These are phyloP conservation scores for Cyrtodaria siliqua DNA, from an alignment of 2,888 invertebrate genomes.

Conservation along the genomic window DNA sequence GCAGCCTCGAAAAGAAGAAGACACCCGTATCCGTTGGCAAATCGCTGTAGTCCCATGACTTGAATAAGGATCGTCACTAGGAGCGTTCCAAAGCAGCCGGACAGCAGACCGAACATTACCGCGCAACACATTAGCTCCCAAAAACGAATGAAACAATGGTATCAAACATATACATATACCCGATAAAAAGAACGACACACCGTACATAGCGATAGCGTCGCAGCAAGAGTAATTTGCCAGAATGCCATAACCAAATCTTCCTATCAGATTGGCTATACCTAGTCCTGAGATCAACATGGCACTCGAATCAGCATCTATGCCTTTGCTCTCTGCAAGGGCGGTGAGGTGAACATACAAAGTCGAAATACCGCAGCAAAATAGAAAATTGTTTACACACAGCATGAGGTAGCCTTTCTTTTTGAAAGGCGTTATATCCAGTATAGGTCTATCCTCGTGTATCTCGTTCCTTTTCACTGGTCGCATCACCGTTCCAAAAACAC, in stretches of 20 bases:
- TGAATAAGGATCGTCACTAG: slow-evolving; percentile 58
- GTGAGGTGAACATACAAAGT: slow-evolving; percentile 66
- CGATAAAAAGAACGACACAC: slow-evolving; percentile 34
- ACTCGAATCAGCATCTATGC: slow-evolving; percentile 40
- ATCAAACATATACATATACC: slow-evolving; percentile 43
- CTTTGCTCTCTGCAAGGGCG: slow-evolving; percentile 51
- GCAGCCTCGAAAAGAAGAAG: slow-evolving; percentile 63
- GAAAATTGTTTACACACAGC: slow-evolving; percentile 59
- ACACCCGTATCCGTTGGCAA: slow-evolving; percentile 69
- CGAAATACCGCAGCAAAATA: slow-evolving; percentile 65
- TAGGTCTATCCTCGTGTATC: slow-evolving; percentile 1
- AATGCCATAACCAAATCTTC: slow-evolving; percentile 59
- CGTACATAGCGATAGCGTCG: slow-evolving; percentile 45
- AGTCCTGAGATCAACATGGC: slow-evolving; percentile 54
- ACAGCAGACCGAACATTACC: slow-evolving; percentile 59
- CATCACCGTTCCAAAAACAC: slow-evolving; percentile 58
- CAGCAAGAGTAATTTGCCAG: slow-evolving; percentile 38
- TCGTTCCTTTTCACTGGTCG: slow-evolving; percentile 54
- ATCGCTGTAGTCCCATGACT: slow-evolving; percentile 58
- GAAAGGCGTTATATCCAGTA: slow-evolving; percentile 51
- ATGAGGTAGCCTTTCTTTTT: slow-evolving; percentile 45
- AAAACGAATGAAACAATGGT: slow-evolving; percentile 39
- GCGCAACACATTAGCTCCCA: slow-evolving; percentile 45
- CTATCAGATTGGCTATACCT: slow-evolving; percentile 63
- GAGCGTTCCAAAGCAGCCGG: no score